Percentiles rank a stretch among this genome's conserved stretches.
Evolutionary conservation across 2,797 vertebrate genomes (phyloP).

Genomic region (Ataeniobius toweri): DNA sequence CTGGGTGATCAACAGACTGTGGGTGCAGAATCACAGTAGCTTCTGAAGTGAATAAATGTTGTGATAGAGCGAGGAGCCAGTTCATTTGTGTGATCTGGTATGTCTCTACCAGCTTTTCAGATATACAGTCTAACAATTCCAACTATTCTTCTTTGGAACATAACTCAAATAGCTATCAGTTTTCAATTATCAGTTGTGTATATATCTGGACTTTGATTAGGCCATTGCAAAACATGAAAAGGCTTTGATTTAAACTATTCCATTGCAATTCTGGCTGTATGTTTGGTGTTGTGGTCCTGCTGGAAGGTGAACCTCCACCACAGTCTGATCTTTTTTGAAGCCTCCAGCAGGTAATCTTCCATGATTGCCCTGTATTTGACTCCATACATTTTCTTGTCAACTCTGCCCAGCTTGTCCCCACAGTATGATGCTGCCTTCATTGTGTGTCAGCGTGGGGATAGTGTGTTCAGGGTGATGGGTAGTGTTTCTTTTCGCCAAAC

Average conservation of each 20-base stretch:
- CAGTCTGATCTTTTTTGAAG: too few species aligned
- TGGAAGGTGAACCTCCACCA: too few species aligned
- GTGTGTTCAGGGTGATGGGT: too few species aligned
- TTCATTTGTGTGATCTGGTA: not conserved
- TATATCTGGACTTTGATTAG: not conserved
- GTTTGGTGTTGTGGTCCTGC: not conserved
- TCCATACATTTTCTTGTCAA: too few species aligned
- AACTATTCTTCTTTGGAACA: not conserved
- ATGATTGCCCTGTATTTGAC: too few species aligned
- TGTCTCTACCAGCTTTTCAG: not conserved
- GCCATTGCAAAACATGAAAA: not conserved
- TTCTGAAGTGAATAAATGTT: not conserved
- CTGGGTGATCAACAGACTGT: conserved; percentile 32
- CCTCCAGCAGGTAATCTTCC: too few species aligned
- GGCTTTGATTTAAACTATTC: not conserved
- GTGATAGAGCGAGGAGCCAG: not conserved
- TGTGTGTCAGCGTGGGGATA: too few species aligned
- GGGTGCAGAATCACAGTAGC: conserved; percentile 23
- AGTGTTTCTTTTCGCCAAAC: too few species aligned
- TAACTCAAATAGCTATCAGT: not conserved
- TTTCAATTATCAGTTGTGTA: not conserved
- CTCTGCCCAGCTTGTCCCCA: too few species aligned
- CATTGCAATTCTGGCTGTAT: not conserved
- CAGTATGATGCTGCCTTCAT: too few species aligned
- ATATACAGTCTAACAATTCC: not conserved